Evolutionary conservation across 2,888 invertebrate genomes (phyloP), one percentile per base, ranked within the genome.

Genomic region (Aspidiotus destructor): DNA sequence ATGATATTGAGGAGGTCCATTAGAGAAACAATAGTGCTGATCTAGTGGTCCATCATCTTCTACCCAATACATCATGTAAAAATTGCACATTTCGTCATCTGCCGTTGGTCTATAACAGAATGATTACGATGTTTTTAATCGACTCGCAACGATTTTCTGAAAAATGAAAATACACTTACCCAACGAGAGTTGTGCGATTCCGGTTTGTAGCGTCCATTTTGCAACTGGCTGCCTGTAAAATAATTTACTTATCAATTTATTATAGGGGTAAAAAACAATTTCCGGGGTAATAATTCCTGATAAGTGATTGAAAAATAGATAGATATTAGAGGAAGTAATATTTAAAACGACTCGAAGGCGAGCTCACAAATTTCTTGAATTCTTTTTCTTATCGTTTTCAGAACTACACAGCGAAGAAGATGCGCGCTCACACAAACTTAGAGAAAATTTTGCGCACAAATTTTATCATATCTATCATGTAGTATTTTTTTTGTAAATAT

Each of bases 71-170:
- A 94, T 92, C 1, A 95, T 77, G 78, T 95, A 95, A 78, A 94
- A 93, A 78, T 94, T 95, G 80, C 94, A 95, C 94, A 95, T 95
- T 79, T 95, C 94, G 74, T 94, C 91, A 13, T 85, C 82, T 76
- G 89, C 90, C 41, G 93, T 93, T 1, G 87, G 81, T 0, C 90
- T 73, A 62, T 54, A 70, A 71, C 60, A n/a, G 11, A 41, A 62
- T 16, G 28, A 28, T 28, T 28, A 5, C 1, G 5, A 28, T 28
- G 28, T 3, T 28, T 1, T 28, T 28, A 5, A 28, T 3, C 2
- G 5, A 3, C 28, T 3, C 5, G 28, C 28, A 64, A 53, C 8
- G 41, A 15, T 62, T 42, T 68, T 64, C 63, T 15, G 11, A 16
- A 68, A 42, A 68, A 68, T 57, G n/a, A 1, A 41, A 44, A 48